Percentiles rank a stretch among this genome's conserved stretches.
These are phyloP conservation scores for Blera fallax DNA, from an alignment of 2,888 invertebrate genomes.

Conservation along the genomic window DNA sequence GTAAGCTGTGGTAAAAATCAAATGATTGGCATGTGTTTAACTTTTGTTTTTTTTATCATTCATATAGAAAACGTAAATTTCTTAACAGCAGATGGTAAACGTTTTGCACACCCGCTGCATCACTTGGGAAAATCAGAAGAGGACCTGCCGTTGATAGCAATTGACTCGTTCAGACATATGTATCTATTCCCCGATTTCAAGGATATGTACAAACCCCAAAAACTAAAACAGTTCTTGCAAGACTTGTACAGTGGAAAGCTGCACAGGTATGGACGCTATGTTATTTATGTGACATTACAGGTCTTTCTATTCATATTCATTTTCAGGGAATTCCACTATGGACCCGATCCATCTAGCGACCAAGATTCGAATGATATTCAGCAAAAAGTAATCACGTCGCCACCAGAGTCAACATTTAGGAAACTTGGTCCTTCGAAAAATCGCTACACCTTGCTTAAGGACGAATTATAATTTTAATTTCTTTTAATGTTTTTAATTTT, in stretches of 20 bases:
- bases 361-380: conserved; percentile 81
- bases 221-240: conserved; percentile 92
- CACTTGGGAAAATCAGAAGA: conserved; percentile 95
- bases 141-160: conserved; percentile 97
- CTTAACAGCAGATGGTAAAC: conserved; percentile 96
- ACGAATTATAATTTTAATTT: conserved; percentile 90
- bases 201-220: conserved; percentile 90
- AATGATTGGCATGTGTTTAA: background rate
- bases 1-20: conserved; percentile 84
- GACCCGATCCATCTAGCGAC: conserved; percentile 88
- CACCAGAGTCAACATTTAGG: conserved; percentile 98
- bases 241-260: conserved; percentile 98
- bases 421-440: conserved; percentile 98
- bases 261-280: conserved; percentile 84
- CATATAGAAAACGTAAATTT: conserved; percentile 96
- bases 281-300: background rate
- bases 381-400: conserved; percentile 87
- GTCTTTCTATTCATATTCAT: background rate
- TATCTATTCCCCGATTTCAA: conserved; percentile 95
- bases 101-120: conserved; percentile 98
- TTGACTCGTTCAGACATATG: conserved; percentile 99
- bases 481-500: no score
- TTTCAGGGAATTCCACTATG: conserved; percentile 96
- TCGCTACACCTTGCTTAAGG: conserved; percentile 95
- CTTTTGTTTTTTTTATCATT: background rate